phyloP scores from a whole-genome alignment of 2,113 vertebrate species.

The Tychaedon coryphoeus region DNA sequence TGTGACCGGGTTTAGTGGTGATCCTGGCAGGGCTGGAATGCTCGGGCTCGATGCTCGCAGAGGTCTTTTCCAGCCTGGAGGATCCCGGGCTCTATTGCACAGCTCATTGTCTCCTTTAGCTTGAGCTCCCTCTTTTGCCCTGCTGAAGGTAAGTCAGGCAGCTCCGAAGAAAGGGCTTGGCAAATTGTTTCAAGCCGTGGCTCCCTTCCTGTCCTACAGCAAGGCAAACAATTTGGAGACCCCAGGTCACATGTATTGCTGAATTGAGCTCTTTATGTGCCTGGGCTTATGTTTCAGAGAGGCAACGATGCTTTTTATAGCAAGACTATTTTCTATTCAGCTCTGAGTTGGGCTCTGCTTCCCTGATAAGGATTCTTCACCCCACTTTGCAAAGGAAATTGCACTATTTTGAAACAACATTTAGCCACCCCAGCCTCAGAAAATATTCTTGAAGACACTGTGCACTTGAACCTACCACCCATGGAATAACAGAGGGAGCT shows the following conservation, averaged over 20 bases:
- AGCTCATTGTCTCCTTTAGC: neutral
- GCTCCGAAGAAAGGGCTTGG: neutral
- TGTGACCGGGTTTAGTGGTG: neutral
- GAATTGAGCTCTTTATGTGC: slow-evolving; percentile 4
- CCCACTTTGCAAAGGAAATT: neutral
- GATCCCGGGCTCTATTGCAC: fast-evolving
- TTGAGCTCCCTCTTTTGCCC: slow-evolving; percentile 51
- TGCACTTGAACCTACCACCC: neutral
- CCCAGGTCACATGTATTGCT: neutral
- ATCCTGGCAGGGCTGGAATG: neutral
- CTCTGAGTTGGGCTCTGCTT: neutral
- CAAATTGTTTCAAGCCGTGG: neutral
- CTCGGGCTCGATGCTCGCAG: neutral
- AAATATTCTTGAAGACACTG: neutral
- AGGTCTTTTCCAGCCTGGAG: neutral
- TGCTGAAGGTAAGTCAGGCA: slow-evolving; percentile 40
- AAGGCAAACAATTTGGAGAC: slow-evolving; percentile 21
- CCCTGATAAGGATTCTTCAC: neutral
- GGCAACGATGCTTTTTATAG: neutral
- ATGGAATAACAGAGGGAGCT: neutral
- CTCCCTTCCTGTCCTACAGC: neutral
- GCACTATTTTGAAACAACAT: neutral
- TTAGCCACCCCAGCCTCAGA: neutral
- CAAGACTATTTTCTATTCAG: neutral
- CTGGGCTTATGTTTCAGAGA: neutral